These are phyloP conservation scores for Psilopogon haemacephalus DNA, from an alignment of 2,113 vertebrate species.

Conservation along the genomic window DNA sequence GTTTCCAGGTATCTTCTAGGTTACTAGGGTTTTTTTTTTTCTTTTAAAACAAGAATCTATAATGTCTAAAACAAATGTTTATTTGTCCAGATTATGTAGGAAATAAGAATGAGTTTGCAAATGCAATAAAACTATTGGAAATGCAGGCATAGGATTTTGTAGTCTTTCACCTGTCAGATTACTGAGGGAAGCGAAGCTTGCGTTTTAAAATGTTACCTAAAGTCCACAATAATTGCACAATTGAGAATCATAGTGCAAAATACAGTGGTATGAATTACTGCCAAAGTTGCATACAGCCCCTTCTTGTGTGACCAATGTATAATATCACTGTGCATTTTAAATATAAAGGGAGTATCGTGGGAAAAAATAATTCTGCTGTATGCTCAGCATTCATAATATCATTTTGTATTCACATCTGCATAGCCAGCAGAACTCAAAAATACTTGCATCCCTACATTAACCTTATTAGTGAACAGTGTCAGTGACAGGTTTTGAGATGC, in stretches of 20 bases:
- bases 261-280: not conserved
- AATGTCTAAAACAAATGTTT: not conserved
- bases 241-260: not conserved
- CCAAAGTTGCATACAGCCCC: not conserved
- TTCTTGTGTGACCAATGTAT: not conserved
- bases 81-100: not conserved
- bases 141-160: fast-evolving
- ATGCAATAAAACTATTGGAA: not conserved
- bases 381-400: not conserved
- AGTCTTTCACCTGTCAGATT: not conserved
- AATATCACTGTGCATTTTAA: not conserved
- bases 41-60: not conserved
- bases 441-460: not conserved
- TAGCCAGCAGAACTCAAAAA: not conserved
- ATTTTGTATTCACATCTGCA: not conserved
- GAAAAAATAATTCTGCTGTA: not conserved
- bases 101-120: not conserved
- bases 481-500: not conserved
- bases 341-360: not conserved
- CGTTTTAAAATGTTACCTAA: not conserved
- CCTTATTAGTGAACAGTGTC: not conserved
- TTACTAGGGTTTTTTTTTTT: no score
- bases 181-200: not conserved
- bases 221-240: not conserved
- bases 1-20: not conserved